These are phyloP conservation scores for Steromphala cineraria DNA, from an alignment of 2,888 invertebrate species.

Conservation along the genomic window DNA sequence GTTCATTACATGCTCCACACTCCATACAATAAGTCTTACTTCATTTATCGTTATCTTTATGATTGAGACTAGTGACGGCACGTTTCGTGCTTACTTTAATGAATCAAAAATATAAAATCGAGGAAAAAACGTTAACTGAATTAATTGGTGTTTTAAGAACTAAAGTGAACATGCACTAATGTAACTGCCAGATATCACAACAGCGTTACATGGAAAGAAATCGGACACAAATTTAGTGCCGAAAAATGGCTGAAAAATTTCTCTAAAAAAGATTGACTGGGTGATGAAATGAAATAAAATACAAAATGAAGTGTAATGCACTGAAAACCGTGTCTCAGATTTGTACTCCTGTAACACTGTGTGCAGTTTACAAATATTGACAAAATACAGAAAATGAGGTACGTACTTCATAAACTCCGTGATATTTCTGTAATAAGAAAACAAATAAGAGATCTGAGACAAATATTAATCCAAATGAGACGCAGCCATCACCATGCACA, in stretches of 20 bases:
- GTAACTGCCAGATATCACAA: background rate
- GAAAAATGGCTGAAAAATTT: background rate
- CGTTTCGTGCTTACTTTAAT: too few relatives aligned
- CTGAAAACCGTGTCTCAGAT: constrained; percentile 23
- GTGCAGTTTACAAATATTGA: constrained; percentile 20
- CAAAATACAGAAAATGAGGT: constrained; percentile 19
- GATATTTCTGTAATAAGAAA: constrained; percentile 25
- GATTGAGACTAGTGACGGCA: too few relatives aligned
- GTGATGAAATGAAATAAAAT: background rate
- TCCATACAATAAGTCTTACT: too few relatives aligned
- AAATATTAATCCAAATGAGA: constrained; percentile 14
- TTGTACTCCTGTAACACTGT: constrained; percentile 10
- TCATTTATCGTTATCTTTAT: too few relatives aligned
- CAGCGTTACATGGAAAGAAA: background rate
- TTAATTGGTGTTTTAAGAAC: background rate
- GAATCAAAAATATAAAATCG: too few relatives aligned
- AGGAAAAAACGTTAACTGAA: too few relatives aligned
- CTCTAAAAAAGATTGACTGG: background rate
- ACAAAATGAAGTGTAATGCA: background rate
- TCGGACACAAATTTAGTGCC: background rate
- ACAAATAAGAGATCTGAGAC: constrained; percentile 25
- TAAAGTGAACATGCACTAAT: background rate
- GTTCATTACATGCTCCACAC: background rate
- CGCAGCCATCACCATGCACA: constrained; percentile 19
- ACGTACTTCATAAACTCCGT: constrained; percentile 27